Evolutionary conservation across 2,888 invertebrate genomes (phyloP).

Genomic region (Adela reaumurella): DNA sequence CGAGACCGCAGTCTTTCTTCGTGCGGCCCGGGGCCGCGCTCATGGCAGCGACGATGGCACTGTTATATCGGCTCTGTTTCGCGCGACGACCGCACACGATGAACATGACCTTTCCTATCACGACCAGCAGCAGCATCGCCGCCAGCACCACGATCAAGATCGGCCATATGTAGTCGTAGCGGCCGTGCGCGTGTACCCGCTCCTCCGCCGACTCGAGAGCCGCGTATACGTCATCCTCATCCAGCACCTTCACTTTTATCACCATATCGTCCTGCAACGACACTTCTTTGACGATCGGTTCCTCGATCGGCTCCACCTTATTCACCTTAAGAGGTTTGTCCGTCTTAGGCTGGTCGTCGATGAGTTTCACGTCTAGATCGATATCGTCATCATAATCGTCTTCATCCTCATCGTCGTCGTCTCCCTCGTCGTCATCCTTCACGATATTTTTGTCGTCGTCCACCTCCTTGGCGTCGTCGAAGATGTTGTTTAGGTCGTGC

Average conservation of each 20-base stretch:
- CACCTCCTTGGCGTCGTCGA: constrained; percentile 37
- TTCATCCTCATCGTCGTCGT: neutral
- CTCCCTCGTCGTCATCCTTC: constrained; percentile 9
- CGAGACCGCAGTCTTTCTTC: constrained; percentile 70
- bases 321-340: constrained; percentile 33
- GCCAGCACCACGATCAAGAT: constrained; percentile 57
- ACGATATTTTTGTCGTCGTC: constrained; percentile 22
- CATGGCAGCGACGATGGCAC: constrained; percentile 53
- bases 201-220: constrained; percentile 32
- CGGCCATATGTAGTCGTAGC: constrained; percentile 55
- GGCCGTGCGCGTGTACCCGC: constrained; percentile 31
- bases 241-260: constrained; percentile 31
- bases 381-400: constrained; percentile 34
- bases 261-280: constrained; percentile 21
- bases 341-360: constrained; percentile 30
- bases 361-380: constrained; percentile 26
- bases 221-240: constrained; percentile 21
- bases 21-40: constrained; percentile 47
- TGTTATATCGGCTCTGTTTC: constrained; percentile 44
- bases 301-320: constrained; percentile 26
- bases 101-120: constrained; percentile 50
- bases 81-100: constrained; percentile 30
- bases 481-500: constrained; percentile 33
- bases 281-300: constrained; percentile 11
- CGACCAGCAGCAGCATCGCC: constrained; percentile 51